Evolutionary conservation across 2,888 invertebrate genomes (phyloP).

Genomic region (Meloe dianella): DNA sequence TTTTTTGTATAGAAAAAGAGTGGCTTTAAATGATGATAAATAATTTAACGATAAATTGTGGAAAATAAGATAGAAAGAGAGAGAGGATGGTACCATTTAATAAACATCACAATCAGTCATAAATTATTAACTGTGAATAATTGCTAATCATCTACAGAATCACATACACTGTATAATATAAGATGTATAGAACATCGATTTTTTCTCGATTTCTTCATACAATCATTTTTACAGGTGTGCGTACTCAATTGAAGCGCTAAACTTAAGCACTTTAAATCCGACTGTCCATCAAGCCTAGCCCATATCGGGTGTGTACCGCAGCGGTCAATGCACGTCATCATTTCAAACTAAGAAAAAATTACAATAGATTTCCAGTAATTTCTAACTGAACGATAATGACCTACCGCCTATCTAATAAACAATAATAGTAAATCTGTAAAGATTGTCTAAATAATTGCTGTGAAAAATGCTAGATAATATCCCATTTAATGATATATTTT

Average conservation of each 20-base stretch:
- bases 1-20: background rate
- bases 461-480: background rate
- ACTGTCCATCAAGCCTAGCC: conserved; percentile 33
- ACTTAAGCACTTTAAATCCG: conserved; percentile 22
- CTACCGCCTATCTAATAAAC: background rate
- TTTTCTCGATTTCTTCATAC: conserved; percentile 22
- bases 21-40: background rate
- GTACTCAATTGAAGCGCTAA: conserved; percentile 7
- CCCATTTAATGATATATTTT: background rate
- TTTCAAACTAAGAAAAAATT: background rate
- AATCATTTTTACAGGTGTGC: conserved; percentile 11
- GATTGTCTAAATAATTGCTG: too few species aligned
- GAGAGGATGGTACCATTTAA: conserved; percentile 12
- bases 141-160: conserved; percentile 27
- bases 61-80: conserved; percentile 14
- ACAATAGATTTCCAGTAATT: background rate
- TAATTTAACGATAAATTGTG: conserved; percentile 10
- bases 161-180: conserved; percentile 20
- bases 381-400: background rate
- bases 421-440: too few species aligned
- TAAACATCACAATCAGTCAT: conserved; percentile 23
- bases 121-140: conserved; percentile 34
- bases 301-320: conserved; percentile 27
- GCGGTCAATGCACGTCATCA: conserved; percentile 25
- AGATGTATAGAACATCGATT: conserved; percentile 6